Base-by-base conservation (phyloP, 64 coral and sea anemone species). In the Pocillopora verrucosa region DNA sequence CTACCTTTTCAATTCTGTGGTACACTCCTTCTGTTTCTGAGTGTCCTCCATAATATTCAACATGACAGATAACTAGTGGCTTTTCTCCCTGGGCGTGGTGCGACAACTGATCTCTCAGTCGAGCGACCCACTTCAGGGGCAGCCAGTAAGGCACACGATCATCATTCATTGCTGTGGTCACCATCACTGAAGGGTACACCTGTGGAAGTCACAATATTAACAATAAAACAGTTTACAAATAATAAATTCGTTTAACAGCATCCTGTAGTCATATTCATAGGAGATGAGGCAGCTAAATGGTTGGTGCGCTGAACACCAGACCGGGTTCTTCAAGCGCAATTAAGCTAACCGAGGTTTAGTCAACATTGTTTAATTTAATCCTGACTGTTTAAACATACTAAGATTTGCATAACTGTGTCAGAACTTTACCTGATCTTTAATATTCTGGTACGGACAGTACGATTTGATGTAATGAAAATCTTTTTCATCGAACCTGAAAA, bases 91-190 rank as follows among this genome's bases (percentile, higher is more conserved):
- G 11, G 41, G 78, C 36, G 22, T 69, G 22, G 16, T 7, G 11
- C 20, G 80, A 62, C 11, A 84, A 64, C 45, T 91, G 79, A 24
- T 84, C 72, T 58, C 97, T 81, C 13, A 99, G 88, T 68, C 93
- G 95, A 11, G 93, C 91, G 4, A 95, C 91, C 84, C 88, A 99
- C 36, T 99, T 99, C 15, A 99, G 75, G 1, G 97, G 93, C 74
- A 93, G 36, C 97, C 97, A 99, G 86, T 93, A 99, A 5, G 97
- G 97, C 35, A 99, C 97, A 34, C 94, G 87, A 11, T 89, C 76
- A 68, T 99, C 97, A n/a, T 91, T 80, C 38, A 95, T 88, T 30
- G 97, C 92, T 12, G 93, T 73, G 2, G 77, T 84, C 30, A 95
- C 84, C 76, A 95, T 88, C 73, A 99, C 72, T 12, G 88, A 87